phyloP scores from a whole-genome alignment of 2,888 invertebrate genomes.

The Branchellion lobata region DNA sequence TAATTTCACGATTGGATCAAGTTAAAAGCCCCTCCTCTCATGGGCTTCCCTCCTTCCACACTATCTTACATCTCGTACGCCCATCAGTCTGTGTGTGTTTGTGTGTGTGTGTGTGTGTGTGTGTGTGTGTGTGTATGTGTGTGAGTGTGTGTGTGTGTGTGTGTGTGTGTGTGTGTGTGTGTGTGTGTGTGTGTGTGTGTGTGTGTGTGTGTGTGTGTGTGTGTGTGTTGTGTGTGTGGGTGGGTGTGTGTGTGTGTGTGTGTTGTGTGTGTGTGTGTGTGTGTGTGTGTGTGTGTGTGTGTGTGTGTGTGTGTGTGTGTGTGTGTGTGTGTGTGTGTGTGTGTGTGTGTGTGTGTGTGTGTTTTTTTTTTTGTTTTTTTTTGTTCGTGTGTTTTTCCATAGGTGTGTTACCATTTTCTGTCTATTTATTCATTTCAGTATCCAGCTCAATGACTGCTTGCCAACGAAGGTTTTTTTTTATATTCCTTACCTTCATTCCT shows the following conservation, averaged over 20 bases:
- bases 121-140: constrained; percentile 12
- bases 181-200: constrained; percentile 25
- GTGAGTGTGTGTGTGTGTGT: constrained; percentile 25
- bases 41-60: not conserved
- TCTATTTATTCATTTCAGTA: no score
- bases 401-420: no score
- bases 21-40: not conserved
- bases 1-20: constrained; percentile 4
- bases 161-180: constrained; percentile 23
- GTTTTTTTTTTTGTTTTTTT: not conserved
- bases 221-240: not conserved
- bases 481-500: no score
- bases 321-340: constrained; percentile 23
- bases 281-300: constrained; percentile 23
- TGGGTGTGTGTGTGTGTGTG: not conserved
- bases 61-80: not conserved
- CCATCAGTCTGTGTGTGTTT: not conserved
- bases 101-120: constrained; percentile 18
- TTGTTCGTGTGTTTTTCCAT: not conserved
- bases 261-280: constrained; percentile 20
- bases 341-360: constrained; percentile 23
- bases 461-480: no score
- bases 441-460: no score
- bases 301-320: constrained; percentile 23
- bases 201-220: constrained; percentile 12